phyloP scores from a whole-genome alignment of 2,113 vertebrate genomes.

The Verasper variegatus region DNA sequence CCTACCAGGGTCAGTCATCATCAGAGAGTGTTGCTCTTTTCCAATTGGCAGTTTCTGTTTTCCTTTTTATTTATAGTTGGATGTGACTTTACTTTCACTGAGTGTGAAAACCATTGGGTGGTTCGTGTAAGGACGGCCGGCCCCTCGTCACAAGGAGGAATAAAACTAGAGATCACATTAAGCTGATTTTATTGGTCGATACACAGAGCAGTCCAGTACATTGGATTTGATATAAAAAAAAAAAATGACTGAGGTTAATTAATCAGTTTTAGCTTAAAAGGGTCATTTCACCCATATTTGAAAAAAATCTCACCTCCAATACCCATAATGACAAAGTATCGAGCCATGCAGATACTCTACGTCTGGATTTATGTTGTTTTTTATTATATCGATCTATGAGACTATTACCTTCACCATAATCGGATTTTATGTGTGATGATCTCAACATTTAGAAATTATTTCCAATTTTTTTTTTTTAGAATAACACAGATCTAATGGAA shows the following conservation, averaged over 20 bases:
- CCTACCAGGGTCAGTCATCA: conserved; percentile 48
- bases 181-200: not conserved
- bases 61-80: conserved; percentile 24
- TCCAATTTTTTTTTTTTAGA: not conserved
- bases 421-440: not conserved
- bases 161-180: not conserved
- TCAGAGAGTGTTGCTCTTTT: conserved; percentile 39
- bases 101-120: not conserved
- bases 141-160: not conserved
- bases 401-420: not conserved
- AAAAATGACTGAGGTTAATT: not conserved
- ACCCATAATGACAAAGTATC: not conserved
- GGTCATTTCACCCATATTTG: not conserved
- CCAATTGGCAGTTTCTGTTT: conserved; percentile 31
- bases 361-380: not conserved
- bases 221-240: conserved; percentile 2
- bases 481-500: no score
- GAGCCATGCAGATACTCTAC: not conserved
- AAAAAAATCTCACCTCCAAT: not conserved
- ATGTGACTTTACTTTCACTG: not conserved
- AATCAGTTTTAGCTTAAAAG: conserved; percentile 1
- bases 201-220: not conserved
- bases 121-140: not conserved
- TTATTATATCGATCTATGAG: not conserved
- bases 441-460: not conserved